A percentile compares a stretch with the other conserved stretches of the same genome.
Conservation (phyloP, 2,888 invertebrate genomes). For the Ecdyonurus torrentis region DNA sequence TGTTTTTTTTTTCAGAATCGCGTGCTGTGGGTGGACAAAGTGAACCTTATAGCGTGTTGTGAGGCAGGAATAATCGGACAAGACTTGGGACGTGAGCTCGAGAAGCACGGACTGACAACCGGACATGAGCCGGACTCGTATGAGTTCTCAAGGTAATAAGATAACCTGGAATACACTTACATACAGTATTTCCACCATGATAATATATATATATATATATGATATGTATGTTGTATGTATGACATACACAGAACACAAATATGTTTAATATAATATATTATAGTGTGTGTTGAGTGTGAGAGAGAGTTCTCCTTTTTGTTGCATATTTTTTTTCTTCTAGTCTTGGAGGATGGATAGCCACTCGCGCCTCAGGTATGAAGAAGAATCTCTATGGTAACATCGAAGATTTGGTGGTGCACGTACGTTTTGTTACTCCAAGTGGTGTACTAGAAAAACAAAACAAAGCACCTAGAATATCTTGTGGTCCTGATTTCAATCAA, state of each 20-base stretch:
- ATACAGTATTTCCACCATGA: neutral
- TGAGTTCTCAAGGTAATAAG: constrained; percentile 29
- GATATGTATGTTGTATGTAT: neutral
- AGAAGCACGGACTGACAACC: constrained; percentile 29
- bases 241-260: too few relatives aligned
- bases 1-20: constrained; percentile 28
- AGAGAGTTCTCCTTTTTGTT: too few relatives aligned
- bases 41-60: constrained; percentile 34
- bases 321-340: neutral
- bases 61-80: constrained; percentile 37
- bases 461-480: constrained; percentile 33
- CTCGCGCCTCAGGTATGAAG: constrained; percentile 44
- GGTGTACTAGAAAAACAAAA: constrained; percentile 33
- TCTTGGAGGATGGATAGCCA: constrained; percentile 40
- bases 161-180: neutral
- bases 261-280: too few relatives aligned
- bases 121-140: constrained; percentile 43
- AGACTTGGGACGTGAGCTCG: constrained; percentile 32
- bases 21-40: constrained; percentile 37
- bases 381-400: constrained; percentile 42
- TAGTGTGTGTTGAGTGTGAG: too few relatives aligned
- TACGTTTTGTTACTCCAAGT: constrained; percentile 34
- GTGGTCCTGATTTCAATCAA: constrained; percentile 39
- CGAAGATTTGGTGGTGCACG: constrained; percentile 36
- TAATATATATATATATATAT: neutral